phyloP scores from a whole-genome alignment of 2,888 invertebrate genomes.

The Drepana falcataria region DNA sequence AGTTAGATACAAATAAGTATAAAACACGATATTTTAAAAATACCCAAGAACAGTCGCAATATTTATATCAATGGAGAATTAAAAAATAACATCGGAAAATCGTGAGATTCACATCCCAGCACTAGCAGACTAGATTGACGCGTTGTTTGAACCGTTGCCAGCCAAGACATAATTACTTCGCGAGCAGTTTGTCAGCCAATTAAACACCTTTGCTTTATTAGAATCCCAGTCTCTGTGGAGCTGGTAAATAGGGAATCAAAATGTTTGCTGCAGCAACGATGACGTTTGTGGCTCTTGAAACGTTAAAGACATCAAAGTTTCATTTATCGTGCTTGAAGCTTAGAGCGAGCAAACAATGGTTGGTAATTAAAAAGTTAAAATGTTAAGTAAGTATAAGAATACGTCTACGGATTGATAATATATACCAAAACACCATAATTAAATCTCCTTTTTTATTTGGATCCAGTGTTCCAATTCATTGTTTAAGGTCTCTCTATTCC shows the following conservation, averaged over 20 bases:
- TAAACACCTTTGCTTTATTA: conserved; percentile 79
- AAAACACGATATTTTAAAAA: no score
- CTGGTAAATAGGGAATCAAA: conserved; percentile 46
- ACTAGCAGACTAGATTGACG: conserved; percentile 59
- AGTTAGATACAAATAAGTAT: no score
- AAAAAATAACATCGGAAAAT: no score
- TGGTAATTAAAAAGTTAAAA: no score
- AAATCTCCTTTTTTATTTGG: no score
- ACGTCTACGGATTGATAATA: no score
- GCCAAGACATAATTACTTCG: conserved; percentile 73
- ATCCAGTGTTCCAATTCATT: no score
- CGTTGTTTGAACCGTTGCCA: conserved; percentile 63
- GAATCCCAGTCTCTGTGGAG: conserved; percentile 50
- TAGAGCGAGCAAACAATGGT: background rate
- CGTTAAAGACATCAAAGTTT: background rate
- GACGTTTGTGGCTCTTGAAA: conserved; percentile 16
- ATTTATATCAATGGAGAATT: no score
- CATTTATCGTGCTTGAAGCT: background rate
- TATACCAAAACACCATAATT: no score
- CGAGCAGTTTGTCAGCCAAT: conserved; percentile 77
- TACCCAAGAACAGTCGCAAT: no score
- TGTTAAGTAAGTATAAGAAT: no score
- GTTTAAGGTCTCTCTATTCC: no score
- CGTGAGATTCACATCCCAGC: conserved; percentile 22
- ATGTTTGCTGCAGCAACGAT: conserved; percentile 37